These are phyloP conservation scores for Melinopterus prodromus DNA, from an alignment of 2,888 invertebrate genomes.

Conservation along the genomic window DNA sequence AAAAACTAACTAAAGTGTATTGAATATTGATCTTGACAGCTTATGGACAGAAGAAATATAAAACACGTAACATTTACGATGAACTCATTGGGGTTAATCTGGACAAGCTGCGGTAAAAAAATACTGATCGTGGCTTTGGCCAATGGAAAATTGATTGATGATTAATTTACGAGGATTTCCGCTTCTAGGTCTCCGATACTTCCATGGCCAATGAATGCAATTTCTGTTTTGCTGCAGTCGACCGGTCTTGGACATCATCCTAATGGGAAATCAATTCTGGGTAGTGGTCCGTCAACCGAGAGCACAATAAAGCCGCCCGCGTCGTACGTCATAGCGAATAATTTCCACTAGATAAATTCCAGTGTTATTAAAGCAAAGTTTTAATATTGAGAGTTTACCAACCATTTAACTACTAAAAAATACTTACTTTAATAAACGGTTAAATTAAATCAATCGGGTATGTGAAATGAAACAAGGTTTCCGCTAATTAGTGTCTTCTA, in stretches of 20 bases:
- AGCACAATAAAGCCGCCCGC: not conserved
- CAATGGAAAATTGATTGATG: slow-evolving; percentile 4
- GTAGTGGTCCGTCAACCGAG: not conserved
- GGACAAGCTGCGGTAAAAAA: not conserved
- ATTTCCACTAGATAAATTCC: not conserved
- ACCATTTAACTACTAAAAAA: too few species aligned
- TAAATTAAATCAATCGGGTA: too few species aligned
- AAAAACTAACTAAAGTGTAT: not conserved
- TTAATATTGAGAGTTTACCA: too few species aligned
- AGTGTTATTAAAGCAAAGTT: not conserved
- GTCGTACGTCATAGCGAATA: not conserved
- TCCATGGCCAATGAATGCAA: not conserved
- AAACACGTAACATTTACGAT: not conserved
- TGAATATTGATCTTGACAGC: not conserved
- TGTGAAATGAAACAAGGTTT: too few species aligned
- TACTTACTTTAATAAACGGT: too few species aligned
- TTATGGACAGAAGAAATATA: not conserved
- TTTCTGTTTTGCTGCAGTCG: not conserved
- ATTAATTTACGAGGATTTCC: not conserved
- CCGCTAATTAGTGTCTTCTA: too few species aligned
- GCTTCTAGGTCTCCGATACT: not conserved
- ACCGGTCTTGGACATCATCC: slow-evolving; percentile 4
- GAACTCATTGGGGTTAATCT: not conserved
- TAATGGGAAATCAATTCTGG: slow-evolving; percentile 4
- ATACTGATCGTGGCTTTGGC: not conserved